Conservation (phyloP, 1,140 invertebrate species). For the Stenopsyche tienmushanensis region DNA sequence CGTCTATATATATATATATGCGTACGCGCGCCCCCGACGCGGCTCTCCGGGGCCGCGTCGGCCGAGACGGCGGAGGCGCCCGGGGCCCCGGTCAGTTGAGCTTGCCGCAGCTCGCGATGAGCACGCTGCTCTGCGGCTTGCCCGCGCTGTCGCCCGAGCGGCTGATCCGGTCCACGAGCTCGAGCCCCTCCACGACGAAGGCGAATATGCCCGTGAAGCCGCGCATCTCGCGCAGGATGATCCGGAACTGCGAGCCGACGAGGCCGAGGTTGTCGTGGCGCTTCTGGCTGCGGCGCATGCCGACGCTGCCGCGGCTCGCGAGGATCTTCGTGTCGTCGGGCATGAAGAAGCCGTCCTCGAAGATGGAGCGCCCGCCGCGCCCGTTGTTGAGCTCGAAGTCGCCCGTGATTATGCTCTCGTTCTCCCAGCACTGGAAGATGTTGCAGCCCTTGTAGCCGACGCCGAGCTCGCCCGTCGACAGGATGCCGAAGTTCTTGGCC, state of each 20-base stretch:
- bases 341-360: conserved; percentile 76
- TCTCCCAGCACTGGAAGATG: conserved; percentile 81
- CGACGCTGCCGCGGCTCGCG: conserved; percentile 74
- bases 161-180: conserved; percentile 77
- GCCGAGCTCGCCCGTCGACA: conserved; percentile 78
- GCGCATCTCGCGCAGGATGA: conserved; percentile 77
- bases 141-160: conserved; percentile 74
- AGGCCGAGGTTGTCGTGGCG: conserved; percentile 76
- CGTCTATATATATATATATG: conserved; percentile 33
- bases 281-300: conserved; percentile 80
- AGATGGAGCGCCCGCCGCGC: conserved; percentile 74
- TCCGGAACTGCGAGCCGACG: conserved; percentile 82
- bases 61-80: neutral
- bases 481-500: conserved; percentile 82
- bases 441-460: conserved; percentile 77
- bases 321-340: conserved; percentile 78
- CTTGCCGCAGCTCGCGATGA: conserved; percentile 76
- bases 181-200: conserved; percentile 77
- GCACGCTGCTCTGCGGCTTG: conserved; percentile 72
- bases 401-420: conserved; percentile 76
- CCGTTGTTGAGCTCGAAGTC: conserved; percentile 83
- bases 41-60: conserved; percentile 2
- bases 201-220: conserved; percentile 83
- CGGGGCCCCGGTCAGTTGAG: conserved; percentile 44
- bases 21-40: neutral